Percentiles rank a stretch among this genome's conserved stretches.
Evolutionary conservation across 2,113 vertebrate species (phyloP).

Genomic region (Ophiodon elongatus): DNA sequence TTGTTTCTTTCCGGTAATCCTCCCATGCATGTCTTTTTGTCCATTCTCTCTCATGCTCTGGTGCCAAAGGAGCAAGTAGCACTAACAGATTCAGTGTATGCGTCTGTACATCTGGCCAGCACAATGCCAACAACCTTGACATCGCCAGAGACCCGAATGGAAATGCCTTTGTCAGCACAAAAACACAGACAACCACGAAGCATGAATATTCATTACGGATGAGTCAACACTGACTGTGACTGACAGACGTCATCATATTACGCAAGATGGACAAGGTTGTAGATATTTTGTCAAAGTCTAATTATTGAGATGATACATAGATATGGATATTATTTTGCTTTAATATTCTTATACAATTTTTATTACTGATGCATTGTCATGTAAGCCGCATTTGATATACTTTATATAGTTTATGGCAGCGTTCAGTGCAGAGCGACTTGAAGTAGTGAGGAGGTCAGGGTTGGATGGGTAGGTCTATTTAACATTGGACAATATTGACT

Average conservation of each 20-base stretch:
- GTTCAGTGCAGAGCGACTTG: no score
- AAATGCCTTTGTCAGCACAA: slow-evolving; percentile 56
- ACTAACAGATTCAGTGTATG: slow-evolving; percentile 1
- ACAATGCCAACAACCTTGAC: slow-evolving; percentile 43
- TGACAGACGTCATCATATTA: not conserved
- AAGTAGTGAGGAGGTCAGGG: no score
- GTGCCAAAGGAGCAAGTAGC: not conserved
- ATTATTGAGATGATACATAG: not conserved
- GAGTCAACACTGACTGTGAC: slow-evolving; percentile 33
- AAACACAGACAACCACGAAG: slow-evolving; percentile 2
- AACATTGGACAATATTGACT: no score
- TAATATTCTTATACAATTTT: no score
- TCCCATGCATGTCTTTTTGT: not conserved
- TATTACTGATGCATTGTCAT: no score
- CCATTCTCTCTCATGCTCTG: not conserved
- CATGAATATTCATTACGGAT: slow-evolving; percentile 50
- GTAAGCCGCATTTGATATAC: no score
- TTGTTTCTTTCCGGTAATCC: not conserved
- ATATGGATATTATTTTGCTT: not conserved
- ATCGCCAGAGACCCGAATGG: slow-evolving; percentile 1
- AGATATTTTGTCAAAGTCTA: not conserved
- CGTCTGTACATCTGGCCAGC: slow-evolving; percentile 20
- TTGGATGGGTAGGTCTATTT: no score
- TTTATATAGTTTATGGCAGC: no score
- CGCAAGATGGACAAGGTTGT: not conserved